A percentile compares a stretch with the other conserved stretches of the same genome.
Evolutionary conservation across 1,140 invertebrate genomes (phyloP).

Genomic region (Cardiocondyla obscurior): DNA sequence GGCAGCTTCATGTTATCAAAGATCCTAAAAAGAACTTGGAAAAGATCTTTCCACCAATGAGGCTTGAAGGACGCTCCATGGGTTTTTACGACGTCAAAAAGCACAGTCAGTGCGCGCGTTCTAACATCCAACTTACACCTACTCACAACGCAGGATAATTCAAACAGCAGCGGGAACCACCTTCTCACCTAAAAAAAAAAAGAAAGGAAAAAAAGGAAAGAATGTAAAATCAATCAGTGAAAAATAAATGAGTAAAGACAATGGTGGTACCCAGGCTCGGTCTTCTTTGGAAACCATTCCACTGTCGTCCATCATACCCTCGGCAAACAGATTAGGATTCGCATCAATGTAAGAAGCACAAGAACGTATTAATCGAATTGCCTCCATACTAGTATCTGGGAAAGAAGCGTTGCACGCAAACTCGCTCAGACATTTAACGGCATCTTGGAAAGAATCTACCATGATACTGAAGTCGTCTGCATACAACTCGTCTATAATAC

Average conservation of each 20-base stretch:
- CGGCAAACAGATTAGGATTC: conserved; percentile 92
- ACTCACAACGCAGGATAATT: conserved; percentile 98
- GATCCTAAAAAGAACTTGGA: conserved; percentile 98
- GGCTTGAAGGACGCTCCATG: conserved; percentile 96
- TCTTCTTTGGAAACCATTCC: conserved; percentile 93
- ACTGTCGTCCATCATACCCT: conserved; percentile 93
- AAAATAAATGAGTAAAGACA: background rate
- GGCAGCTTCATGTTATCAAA: conserved; percentile 99
- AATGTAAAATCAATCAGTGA: background rate
- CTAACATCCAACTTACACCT: conserved; percentile 95
- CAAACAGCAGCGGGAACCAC: conserved; percentile 99
- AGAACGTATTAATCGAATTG: conserved; percentile 97
- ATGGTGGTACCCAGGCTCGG: conserved; percentile 93
- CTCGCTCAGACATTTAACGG: conserved; percentile 99
- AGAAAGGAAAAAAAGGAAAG: background rate
- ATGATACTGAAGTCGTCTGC: conserved; percentile 97
- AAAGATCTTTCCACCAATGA: conserved; percentile 99
- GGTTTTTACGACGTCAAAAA: conserved; percentile 99
- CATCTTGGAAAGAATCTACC: conserved; percentile 99
- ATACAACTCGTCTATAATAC: conserved; percentile 91
- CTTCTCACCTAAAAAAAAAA: conserved; percentile 88
- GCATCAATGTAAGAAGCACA: conserved; percentile 98
- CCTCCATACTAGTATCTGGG: conserved; percentile 99
- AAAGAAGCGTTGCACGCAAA: conserved; percentile 99
- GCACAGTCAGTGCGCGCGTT: conserved; percentile 94